Conservation (phyloP, 2,113 vertebrate species). For the Accipiter cooperii region DNA sequence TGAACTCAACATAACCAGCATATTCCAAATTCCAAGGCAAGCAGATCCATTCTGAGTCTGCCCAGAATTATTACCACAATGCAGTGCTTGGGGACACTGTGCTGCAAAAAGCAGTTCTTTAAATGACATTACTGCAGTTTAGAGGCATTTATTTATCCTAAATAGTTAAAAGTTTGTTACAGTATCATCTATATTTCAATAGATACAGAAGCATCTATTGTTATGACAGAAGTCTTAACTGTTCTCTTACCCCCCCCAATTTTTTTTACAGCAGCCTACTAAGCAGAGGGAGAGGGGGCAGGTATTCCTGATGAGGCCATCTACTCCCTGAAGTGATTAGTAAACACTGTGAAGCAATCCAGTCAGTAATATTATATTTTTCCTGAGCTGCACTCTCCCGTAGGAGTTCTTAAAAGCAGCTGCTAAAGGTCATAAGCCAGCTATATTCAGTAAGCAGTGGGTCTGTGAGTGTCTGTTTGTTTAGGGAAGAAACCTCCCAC, state of each 20-base stretch:
- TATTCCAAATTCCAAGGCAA: background rate
- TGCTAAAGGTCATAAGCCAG: background rate
- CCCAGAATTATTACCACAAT: background rate
- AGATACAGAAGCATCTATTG: background rate
- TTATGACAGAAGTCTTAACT: background rate
- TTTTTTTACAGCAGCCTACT: background rate
- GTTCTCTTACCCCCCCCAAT: background rate
- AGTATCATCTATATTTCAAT: background rate
- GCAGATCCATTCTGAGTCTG: background rate
- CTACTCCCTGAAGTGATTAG: too few species aligned
- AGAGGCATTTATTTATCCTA: background rate
- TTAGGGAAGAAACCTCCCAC: background rate
- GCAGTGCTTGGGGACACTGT: background rate
- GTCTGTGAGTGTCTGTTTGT: background rate
- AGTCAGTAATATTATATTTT: background rate
- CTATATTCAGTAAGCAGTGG: accelerated
- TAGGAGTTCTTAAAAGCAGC: background rate
- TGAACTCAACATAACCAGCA: background rate
- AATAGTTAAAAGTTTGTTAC: background rate
- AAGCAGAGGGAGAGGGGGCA: background rate
- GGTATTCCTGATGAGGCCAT: background rate
- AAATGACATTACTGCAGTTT: background rate
- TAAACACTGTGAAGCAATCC: background rate
- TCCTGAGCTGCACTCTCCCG: background rate
- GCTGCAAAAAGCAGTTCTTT: background rate